Base-by-base conservation (phyloP, 2,888 invertebrate genomes). In the Acronicta aceris region DNA sequence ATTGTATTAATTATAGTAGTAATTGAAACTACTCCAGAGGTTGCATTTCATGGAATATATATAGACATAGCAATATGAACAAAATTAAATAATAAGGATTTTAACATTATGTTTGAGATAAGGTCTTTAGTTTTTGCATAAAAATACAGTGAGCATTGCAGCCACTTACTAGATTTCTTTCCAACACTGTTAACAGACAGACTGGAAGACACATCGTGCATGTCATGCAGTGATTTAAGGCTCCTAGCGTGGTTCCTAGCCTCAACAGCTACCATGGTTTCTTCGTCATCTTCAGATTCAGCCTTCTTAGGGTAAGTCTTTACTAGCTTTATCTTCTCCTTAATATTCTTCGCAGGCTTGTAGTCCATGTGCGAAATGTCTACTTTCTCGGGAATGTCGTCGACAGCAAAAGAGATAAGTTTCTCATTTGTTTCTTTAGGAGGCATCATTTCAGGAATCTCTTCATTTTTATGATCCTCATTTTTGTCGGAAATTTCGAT, bases 181-280 rank as follows among this genome's bases (percentile, higher is more conserved):
- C 95, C 95, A 48, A 96, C 95, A 38, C 95, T 95, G 78, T 96
- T 96, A 6, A 95, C 96, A 66, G 96, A 96, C 49, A 96, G 84
- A 10, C 95, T 95, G 0, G 95, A 95, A 0, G 95, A 88, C 15
- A 96, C 94, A 71, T 96, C 96, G 69, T 94, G 94, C 71, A 92
- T 87, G 10, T 89, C 87, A 49, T 86, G 83, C 17, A 94, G 64
- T n/a, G 89, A 75, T 64, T 88, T 92, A 1, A 95, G 61, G 69
- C 92, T 93, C 79, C 95, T 83, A 49, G 89, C 88, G 78, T 95
- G 89, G 83, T 95, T 87, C 77, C 95, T 84, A 43, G 95, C 95
- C 82, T 96, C 96, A 63, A 95, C 93, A n/a, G 96, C 95, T 40
- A 95, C 91, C 95, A 96, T 95, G 0, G 96, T 95, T 83, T 95